Evolutionary conservation across 2,797 vertebrate genomes (phyloP).

Genomic region (Podarcis siculus): DNA sequence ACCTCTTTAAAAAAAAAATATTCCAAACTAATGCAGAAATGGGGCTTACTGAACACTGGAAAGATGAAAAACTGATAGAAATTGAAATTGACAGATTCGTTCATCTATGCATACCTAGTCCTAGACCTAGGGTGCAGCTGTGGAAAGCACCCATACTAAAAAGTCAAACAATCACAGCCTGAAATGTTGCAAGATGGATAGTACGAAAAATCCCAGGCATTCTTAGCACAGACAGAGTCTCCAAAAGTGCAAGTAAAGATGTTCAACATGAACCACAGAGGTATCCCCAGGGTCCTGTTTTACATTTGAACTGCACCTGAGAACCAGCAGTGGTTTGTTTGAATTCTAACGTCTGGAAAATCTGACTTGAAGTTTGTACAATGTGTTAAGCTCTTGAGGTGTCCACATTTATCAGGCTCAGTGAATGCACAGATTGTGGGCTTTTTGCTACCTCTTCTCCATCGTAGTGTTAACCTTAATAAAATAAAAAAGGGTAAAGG

Average conservation of each 20-base stretch:
- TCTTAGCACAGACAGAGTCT: background rate
- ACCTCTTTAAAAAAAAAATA: background rate
- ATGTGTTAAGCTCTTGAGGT: background rate
- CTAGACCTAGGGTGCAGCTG: background rate
- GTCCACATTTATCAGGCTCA: background rate
- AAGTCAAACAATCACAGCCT: background rate
- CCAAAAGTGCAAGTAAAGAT: background rate
- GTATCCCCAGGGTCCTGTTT: background rate
- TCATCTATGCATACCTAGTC: background rate
- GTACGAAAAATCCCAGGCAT: background rate
- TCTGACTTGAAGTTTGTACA: background rate
- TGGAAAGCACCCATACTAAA: background rate
- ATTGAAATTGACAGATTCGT: background rate
- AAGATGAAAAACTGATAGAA: background rate
- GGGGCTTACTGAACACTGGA: background rate
- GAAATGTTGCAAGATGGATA: background rate
- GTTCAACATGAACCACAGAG: background rate
- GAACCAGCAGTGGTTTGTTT: background rate
- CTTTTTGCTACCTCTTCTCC: background rate
- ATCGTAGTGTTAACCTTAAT: no score
- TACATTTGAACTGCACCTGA: background rate
- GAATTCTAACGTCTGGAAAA: background rate
- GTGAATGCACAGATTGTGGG: background rate
- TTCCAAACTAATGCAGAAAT: background rate
- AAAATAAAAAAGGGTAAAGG: no score